phyloP scores from a whole-genome alignment of 1,140 invertebrate species.

The Lepidostoma basale region DNA sequence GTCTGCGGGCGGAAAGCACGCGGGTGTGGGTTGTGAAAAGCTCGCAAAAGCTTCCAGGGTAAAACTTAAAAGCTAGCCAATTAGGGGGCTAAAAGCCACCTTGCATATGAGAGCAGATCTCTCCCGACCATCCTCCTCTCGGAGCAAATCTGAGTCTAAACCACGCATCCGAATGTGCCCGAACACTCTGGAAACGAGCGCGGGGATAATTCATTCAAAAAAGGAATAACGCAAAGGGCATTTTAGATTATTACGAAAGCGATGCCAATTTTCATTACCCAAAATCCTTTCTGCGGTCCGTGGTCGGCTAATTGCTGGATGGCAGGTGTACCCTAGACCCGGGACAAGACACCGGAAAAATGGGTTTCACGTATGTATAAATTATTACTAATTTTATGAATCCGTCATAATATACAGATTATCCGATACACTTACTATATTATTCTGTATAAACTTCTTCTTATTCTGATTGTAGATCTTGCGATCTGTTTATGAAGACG shows the following conservation, averaged over 20 bases:
- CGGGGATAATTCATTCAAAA: conserved; percentile 21
- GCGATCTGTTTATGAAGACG: not conserved
- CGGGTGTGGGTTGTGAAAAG: conserved; percentile 38
- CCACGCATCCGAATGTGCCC: conserved; percentile 25
- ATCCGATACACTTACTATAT: too few relatives aligned
- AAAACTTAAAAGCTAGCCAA: conserved; percentile 63
- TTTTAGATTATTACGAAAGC: conserved; percentile 16
- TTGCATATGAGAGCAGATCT: conserved; percentile 50
- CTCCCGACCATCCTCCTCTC: conserved; percentile 12
- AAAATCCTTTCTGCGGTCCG: conserved; percentile 1
- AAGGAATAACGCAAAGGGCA: conserved; percentile 23
- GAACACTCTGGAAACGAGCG: not conserved
- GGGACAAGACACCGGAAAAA: too few relatives aligned
- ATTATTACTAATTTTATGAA: not conserved
- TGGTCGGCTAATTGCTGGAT: conserved; percentile 5
- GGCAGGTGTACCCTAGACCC: too few relatives aligned
- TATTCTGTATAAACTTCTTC: not conserved
- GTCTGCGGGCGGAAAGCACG: conserved; percentile 10
- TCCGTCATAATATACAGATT: not conserved
- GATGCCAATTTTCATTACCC: conserved; percentile 15
- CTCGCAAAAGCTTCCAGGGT: conserved; percentile 48
- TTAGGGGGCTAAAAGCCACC: conserved; percentile 62
- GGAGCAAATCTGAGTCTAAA: conserved; percentile 43
- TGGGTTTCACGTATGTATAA: not conserved
- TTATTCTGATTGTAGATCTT: not conserved